Conservation (phyloP, 2,113 vertebrate genomes). For the Martes martes region DNA sequence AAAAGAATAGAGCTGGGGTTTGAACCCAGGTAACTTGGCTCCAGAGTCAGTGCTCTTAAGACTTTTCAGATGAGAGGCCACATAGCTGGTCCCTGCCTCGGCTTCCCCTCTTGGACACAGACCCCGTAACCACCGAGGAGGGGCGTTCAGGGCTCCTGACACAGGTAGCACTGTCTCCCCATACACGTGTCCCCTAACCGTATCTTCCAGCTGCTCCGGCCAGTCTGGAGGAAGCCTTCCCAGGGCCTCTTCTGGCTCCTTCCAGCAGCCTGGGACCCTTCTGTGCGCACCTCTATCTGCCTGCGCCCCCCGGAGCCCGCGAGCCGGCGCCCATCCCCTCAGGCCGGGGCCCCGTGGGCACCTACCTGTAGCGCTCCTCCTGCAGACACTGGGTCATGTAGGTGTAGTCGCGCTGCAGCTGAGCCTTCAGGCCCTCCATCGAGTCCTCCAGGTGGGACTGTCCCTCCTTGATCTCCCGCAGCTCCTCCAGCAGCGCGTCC, state of each 20-base stretch:
- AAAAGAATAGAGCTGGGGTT: neutral
- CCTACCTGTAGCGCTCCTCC: conserved; percentile 95
- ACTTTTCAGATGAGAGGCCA: neutral
- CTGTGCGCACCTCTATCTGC: neutral
- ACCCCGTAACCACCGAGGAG: neutral
- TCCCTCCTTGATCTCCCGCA: conserved; percentile 95
- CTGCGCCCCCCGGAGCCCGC: neutral
- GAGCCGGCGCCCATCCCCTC: too few relatives aligned
- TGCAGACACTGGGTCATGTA: conserved; percentile 99
- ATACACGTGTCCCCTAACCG: fast-evolving
- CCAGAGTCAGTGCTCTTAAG: neutral
- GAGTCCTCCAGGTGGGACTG: conserved; percentile 96
- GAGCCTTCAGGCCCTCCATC: conserved; percentile 96
- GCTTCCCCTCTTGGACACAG: neutral
- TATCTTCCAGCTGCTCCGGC: neutral
- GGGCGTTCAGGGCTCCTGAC: neutral
- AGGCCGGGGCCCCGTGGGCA: fast-evolving
- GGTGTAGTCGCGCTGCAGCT: conserved; percentile 95
- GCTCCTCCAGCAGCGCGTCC: conserved; percentile 93
- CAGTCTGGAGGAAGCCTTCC: neutral
- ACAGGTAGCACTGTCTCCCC: neutral
- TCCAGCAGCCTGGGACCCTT: neutral
- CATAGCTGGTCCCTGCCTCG: neutral
- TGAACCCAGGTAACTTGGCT: neutral
- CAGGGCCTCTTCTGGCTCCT: neutral